Base-by-base conservation (phyloP, 2,888 invertebrate genomes). In the Dryadula phaetusa region DNA sequence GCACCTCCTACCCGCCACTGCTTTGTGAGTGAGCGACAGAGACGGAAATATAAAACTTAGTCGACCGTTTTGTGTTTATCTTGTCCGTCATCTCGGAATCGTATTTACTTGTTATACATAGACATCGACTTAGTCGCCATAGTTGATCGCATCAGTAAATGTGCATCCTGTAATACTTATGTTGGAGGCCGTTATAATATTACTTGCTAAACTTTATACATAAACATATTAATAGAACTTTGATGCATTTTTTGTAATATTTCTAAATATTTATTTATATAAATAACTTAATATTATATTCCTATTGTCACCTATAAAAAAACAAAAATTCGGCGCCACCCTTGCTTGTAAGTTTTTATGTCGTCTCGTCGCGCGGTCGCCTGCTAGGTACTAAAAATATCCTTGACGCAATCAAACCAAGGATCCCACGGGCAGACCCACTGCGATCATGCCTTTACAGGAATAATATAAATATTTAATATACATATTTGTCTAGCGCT, bases 401-500 rank as follows among this genome's bases (percentile, higher is more conserved):
- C 84, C 80, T 78, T 92, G 92, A 91, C 87, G 90, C 82, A 86
- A 87, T 78, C 75, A 72, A 74, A 77, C 76, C 76, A 77, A 75
- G 77, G 76, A 79, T 88, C 88, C 86, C 88, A 88, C 87, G 88
- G 82, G 78, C 79, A 75, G 78, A 72, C 76, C 70, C 71, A 67
- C 18, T 63, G 66, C 73, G 72, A 75, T 77, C 74, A 76, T 74
- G 76, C 77, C 77, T 76, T 72, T 75, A 75, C 79, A 77, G 79
- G 71, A 79, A 81, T 82, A 85, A 86, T 84, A 87, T 90, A 90
- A 90, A 90, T 90, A 90, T 90, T 91, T 87, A 85, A 88, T 85
- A 66, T 63, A 64, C 49, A 80, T 84, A 84, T 86, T 87, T 85
- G 84, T 86, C 84, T 82, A 77, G 77, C 78, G 78, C 80, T 77